phyloP scores from a whole-genome alignment of 2,888 invertebrate species.

The Julus scanicus region DNA sequence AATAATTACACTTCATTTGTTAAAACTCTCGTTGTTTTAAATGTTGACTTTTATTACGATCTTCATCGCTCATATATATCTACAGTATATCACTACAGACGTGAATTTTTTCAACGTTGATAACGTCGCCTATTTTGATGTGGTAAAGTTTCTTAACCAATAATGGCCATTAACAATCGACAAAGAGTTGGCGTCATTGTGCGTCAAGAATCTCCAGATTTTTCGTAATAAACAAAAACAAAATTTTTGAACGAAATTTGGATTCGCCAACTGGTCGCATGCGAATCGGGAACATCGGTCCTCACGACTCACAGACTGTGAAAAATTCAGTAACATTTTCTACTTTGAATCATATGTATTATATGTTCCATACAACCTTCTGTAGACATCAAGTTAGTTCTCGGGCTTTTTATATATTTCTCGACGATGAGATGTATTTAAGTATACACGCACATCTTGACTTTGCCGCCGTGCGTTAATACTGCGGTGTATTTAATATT shows the following conservation, averaged over 20 bases:
- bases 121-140: neutral
- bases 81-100: neutral
- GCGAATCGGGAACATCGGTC: neutral
- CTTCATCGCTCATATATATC: constrained; percentile 41
- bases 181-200: neutral
- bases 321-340: neutral
- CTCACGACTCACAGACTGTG: neutral
- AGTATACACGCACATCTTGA: neutral
- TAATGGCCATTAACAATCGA: constrained; percentile 11
- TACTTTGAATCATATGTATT: constrained; percentile 20
- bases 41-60: constrained; percentile 20
- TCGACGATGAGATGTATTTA: neutral
- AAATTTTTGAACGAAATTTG: neutral
- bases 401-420: neutral
- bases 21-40: constrained; percentile 37
- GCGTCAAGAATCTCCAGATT: neutral
- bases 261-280: neutral
- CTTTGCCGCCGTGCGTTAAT: neutral
- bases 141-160: constrained; percentile 1
- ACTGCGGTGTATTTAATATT: neutral
- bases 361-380: constrained; percentile 7
- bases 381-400: neutral
- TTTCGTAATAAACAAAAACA: neutral
- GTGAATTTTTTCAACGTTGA: neutral
- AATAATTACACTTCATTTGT: constrained; percentile 30